Conservation (phyloP, 2,797 vertebrate species). For the Pipistrellus pygmaeus region DNA sequence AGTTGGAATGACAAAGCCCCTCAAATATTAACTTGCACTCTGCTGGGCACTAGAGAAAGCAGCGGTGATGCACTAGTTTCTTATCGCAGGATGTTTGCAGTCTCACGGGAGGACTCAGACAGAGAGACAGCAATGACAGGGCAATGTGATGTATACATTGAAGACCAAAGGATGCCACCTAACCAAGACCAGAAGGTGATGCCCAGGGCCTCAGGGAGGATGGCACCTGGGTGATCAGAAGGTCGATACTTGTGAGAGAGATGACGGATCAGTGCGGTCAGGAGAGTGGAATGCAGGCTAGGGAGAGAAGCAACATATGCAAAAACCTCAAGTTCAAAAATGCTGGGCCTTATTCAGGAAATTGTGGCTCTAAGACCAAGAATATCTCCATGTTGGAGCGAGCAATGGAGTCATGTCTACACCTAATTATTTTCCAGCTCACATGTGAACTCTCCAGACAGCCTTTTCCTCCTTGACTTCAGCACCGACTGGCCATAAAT, state of each 20-base stretch:
- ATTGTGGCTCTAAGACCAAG: background rate
- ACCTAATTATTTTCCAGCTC: constrained; percentile 32
- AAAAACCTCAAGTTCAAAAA: background rate
- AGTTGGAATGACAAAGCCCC: background rate
- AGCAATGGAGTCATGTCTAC: background rate
- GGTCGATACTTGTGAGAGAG: background rate
- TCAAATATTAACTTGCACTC: background rate
- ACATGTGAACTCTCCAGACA: constrained; percentile 37
- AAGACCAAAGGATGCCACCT: no score
- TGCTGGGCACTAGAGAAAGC: background rate
- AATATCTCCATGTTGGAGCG: background rate
- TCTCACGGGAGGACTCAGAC: background rate
- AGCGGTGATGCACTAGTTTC: background rate
- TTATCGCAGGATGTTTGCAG: background rate
- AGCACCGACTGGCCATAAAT: background rate
- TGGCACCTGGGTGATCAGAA: background rate
- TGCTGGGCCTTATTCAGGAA: background rate
- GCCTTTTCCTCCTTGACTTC: constrained; percentile 15
- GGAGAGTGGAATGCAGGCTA: background rate
- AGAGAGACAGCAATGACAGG: background rate
- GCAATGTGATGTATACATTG: fast-evolving
- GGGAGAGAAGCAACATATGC: background rate
- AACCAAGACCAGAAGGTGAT: background rate
- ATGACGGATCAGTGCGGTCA: background rate
- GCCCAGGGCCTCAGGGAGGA: background rate